These are phyloP conservation scores for Apoderus coryli DNA, from an alignment of 2,888 invertebrate species.

Conservation along the genomic window DNA sequence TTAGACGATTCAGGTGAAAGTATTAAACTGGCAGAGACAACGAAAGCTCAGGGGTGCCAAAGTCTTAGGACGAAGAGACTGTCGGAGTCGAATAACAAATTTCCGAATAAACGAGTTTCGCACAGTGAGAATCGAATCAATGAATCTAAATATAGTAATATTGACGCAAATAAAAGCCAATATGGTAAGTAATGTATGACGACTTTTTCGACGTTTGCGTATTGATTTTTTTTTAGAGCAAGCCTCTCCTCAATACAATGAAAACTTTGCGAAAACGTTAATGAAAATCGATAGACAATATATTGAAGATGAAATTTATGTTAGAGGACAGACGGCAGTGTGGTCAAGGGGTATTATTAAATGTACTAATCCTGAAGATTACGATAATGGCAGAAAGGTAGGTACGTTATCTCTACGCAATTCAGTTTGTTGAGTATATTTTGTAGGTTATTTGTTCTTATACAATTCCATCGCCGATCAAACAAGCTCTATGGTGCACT, in stretches of 20 bases:
- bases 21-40: too few relatives aligned
- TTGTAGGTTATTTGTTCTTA: constrained; percentile 48
- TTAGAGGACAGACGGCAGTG: constrained; percentile 69
- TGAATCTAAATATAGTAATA: too few relatives aligned
- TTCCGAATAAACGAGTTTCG: too few relatives aligned
- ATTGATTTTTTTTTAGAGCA: too few relatives aligned
- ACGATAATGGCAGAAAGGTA: constrained; percentile 36
- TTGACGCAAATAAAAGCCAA: constrained; percentile 15
- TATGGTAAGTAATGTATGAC: constrained; percentile 10
- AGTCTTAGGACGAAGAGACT: too few relatives aligned
- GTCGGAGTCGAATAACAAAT: too few relatives aligned
- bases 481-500: constrained; percentile 65
- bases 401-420: not conserved
- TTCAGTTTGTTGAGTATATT: too few relatives aligned
- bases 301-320: constrained; percentile 79
- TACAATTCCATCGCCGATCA: constrained; percentile 68
- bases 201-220: not conserved
- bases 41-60: too few relatives aligned
- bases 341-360: constrained; percentile 55
- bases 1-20: too few relatives aligned
- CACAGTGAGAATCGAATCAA: too few relatives aligned
- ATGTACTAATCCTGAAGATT: constrained; percentile 36
- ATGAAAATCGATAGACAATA: constrained; percentile 23
- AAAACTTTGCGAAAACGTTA: not conserved
- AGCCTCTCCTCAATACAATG: too few relatives aligned